Evolutionary conservation across 1,140 invertebrate species (phyloP), one percentile per base, ranked within the genome.

Genomic region (Camponotus vicinus): DNA sequence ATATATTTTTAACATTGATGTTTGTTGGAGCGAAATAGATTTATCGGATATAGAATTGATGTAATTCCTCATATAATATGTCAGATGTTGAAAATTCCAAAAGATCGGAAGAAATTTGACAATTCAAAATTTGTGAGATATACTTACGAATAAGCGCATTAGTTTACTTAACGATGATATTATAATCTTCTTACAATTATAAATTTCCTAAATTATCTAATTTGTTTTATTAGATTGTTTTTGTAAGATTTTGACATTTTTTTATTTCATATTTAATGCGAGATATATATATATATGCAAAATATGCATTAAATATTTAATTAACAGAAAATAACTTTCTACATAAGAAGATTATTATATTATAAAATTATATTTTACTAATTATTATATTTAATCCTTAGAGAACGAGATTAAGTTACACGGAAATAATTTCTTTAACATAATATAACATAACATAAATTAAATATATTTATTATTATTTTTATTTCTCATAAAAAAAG

Each of bases 11-110:
- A 63, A 21, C 40, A 37, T 7, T 71, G 6, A 21, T 66, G 13
- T 78, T 64, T 55, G 42, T 77, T 52, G n/a, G 32, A 64, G 11
- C 57, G 42, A 63, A 78, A 21, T 34, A 34, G 27, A 3, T 49
- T 77, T 21, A 11, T 84, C 59, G n/a, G 57, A 75, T 76, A 42
- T 63, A 84, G 82, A 63, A 42, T 13, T 77, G 82, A 84, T 49
- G 73, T 64, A 77, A 76, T 52, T 27, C 27, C 27, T 27, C 21
- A 67, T 52, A 15, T 13, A 42, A 42, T 84, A 77, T 64, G 1
- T 76, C 18, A 52, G 9, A 71, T 82, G 52, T 21, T 27, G 27
- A 82, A 59, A 13, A 32, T 63, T 82, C 9, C 15, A 57, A 57
- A 9, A 0, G n/a, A 59, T 82, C 15, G 15, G 27, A 71, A 42